Percentiles rank a stretch among this genome's conserved stretches.
Evolutionary conservation across 2,888 invertebrate species (phyloP).

Genomic region (Stenichneumon culpator): DNA sequence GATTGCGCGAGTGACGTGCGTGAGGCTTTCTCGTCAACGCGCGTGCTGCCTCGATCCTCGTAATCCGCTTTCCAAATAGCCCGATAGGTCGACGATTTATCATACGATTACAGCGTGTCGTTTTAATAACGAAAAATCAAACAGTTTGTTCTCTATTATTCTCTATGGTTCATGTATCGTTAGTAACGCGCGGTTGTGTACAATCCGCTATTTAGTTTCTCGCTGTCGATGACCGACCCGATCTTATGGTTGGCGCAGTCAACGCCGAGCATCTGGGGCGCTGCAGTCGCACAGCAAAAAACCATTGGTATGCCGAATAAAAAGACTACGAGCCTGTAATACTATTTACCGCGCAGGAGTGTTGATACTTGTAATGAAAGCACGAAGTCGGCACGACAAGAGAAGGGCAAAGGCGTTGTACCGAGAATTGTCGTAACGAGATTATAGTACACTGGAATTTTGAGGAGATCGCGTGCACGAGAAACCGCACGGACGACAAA

Average conservation of each 20-base stretch:
- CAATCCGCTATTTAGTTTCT: background rate
- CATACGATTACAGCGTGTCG: constrained; percentile 40
- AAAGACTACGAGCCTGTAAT: background rate
- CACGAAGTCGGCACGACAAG: background rate
- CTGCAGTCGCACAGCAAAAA: background rate
- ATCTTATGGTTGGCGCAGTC: background rate
- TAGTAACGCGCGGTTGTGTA: background rate
- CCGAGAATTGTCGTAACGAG: constrained; percentile 21
- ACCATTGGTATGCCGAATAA: background rate
- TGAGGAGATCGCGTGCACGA: constrained; percentile 64
- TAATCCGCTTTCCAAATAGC: constrained; percentile 54
- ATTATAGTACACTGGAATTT: constrained; percentile 51
- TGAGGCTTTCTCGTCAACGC: constrained; percentile 42
- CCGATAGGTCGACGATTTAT: constrained; percentile 6
- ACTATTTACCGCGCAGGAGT: background rate
- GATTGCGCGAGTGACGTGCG: constrained; percentile 33
- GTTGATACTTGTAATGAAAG: constrained; percentile 17
- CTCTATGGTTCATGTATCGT: constrained; percentile 13
- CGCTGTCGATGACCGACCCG: background rate
- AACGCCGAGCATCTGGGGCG: background rate
- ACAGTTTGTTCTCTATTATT: constrained; percentile 37
- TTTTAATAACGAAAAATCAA: constrained; percentile 28
- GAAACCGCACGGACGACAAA: constrained; percentile 53
- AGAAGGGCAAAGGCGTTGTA: constrained; percentile 22
- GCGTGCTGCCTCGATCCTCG: constrained; percentile 45